Conservation (phyloP, 37 sponge, comb jelly and placozoan genomes). For the Aphrocallistes beatrix region DNA sequence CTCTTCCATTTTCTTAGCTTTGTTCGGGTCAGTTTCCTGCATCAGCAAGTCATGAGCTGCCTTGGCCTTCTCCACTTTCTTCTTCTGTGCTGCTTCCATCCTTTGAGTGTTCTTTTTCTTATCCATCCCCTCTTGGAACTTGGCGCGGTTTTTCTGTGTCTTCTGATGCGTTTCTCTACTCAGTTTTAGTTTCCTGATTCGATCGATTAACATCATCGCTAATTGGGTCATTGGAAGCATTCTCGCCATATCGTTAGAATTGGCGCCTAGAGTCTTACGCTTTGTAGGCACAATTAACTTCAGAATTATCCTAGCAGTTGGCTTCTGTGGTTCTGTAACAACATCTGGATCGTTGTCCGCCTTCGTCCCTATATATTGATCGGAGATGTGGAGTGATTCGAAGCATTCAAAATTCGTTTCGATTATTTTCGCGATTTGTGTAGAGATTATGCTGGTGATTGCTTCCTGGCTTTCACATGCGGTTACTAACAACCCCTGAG, state of each 20-base stretch:
- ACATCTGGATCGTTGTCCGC: neutral
- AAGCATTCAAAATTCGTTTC: neutral
- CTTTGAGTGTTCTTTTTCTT: slow-evolving; percentile 2
- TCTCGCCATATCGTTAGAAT: neutral
- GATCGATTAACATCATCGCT: neutral
- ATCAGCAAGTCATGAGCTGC: neutral
- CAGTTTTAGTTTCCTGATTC: neutral
- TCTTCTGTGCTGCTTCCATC: slow-evolving; percentile 11
- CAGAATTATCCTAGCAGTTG: neutral
- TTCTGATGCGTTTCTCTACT: neutral
- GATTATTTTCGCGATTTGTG: slow-evolving; percentile 7
- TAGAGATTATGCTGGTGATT: neutral
- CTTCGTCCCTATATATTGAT: neutral
- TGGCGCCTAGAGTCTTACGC: neutral
- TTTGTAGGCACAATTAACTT: neutral
- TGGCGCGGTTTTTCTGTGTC: neutral
- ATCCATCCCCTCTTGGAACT: neutral
- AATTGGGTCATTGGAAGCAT: neutral
- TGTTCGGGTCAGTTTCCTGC: neutral
- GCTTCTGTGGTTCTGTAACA: neutral
- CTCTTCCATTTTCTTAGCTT: slow-evolving; percentile 15
- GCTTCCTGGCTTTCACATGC: neutral
- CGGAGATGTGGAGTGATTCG: neutral
- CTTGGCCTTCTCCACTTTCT: slow-evolving; percentile 10
- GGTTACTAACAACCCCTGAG: neutral